A percentile compares a stretch with the other conserved stretches of the same genome.
phyloP scores from a whole-genome alignment of 2,113 vertebrate species.

The Proteles cristata region DNA sequence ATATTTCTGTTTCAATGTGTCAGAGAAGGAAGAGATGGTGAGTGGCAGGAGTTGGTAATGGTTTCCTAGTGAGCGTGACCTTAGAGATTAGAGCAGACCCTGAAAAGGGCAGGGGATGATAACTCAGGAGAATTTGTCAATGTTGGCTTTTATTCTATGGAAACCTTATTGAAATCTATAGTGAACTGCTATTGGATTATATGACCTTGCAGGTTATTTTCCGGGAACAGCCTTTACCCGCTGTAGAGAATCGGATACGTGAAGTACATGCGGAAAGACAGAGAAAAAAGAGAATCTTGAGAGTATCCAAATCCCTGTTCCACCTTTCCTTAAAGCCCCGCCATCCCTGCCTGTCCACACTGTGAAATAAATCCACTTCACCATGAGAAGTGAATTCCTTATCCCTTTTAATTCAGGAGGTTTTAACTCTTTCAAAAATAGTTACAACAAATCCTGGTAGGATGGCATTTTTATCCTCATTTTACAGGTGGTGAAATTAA shows the following conservation, averaged over 20 bases:
- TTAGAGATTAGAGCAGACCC: neutral
- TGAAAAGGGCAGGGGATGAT: neutral
- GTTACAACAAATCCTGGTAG: neutral
- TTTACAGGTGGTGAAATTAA: neutral
- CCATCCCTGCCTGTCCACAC: neutral
- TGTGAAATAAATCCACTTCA: neutral
- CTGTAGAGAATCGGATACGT: neutral
- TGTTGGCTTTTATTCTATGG: neutral
- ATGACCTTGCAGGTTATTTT: neutral
- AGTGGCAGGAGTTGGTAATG: neutral
- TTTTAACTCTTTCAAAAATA: neutral
- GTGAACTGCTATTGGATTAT: neutral
- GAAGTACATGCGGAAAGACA: neutral
- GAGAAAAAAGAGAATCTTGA: neutral
- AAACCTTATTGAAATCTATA: neutral
- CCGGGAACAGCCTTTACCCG: neutral
- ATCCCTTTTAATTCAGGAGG: neutral
- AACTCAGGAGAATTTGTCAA: neutral
- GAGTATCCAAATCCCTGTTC: neutral
- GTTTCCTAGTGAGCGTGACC: neutral
- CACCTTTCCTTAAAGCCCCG: fast-evolving
- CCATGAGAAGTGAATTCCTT: neutral
- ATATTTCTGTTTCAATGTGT: neutral
- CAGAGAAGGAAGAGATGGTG: neutral
- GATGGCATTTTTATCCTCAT: neutral